Conservation (phyloP, 2,113 vertebrate genomes). For the Petromus typicus region DNA sequence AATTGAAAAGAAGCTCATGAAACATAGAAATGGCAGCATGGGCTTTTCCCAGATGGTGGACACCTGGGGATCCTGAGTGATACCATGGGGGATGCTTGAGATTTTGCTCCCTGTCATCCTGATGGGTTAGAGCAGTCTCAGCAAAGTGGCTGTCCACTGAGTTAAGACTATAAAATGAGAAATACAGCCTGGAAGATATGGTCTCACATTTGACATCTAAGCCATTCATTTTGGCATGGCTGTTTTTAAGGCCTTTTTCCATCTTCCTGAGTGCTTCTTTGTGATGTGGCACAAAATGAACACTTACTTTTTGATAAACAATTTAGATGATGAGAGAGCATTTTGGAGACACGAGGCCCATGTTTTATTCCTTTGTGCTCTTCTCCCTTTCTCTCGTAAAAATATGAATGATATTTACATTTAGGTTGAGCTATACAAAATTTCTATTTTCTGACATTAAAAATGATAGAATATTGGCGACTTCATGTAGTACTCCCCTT, state of each 20-base stretch:
- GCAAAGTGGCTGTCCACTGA: not conserved
- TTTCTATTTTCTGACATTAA: not conserved
- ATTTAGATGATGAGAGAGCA: not conserved
- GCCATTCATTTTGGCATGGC: constrained; percentile 41
- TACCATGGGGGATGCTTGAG: constrained; percentile 28
- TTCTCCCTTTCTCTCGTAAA: constrained; percentile 19
- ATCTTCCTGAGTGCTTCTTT: not conserved
- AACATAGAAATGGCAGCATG: constrained; percentile 69
- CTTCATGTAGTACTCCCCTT: not conserved
- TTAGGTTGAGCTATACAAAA: constrained; percentile 21
- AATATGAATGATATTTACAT: not conserved
- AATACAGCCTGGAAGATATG: constrained; percentile 46
- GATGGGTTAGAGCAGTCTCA: constrained; percentile 46
- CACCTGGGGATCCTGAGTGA: constrained; percentile 64
- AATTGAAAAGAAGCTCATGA: constrained; percentile 65
- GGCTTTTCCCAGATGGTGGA: constrained; percentile 71
- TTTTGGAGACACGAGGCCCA: not conserved
- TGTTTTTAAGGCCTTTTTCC: constrained; percentile 43
- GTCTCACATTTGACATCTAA: constrained; percentile 55
- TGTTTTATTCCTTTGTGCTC: not conserved
- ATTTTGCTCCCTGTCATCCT: not conserved
- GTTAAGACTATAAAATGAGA: constrained; percentile 71
- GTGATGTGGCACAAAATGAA: rapidly evolving
- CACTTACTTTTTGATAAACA: not conserved
- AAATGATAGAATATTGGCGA: not conserved